phyloP scores from a whole-genome alignment of 2,113 vertebrate genomes.

The Proterorhinus semilunaris region DNA sequence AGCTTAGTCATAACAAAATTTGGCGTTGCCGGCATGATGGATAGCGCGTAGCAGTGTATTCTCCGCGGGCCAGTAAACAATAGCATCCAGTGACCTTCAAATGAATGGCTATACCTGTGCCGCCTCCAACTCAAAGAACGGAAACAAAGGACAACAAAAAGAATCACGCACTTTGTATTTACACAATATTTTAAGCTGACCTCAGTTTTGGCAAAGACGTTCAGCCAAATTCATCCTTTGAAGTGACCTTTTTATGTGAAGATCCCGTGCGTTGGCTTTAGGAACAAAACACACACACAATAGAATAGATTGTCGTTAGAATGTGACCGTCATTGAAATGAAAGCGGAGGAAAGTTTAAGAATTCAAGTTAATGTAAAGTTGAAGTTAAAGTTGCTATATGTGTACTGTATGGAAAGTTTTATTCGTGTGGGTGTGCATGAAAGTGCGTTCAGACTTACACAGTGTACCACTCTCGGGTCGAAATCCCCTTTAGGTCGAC shows the following conservation, averaged over 20 bases:
- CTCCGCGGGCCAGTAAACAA: constrained; percentile 40
- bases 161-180: constrained; percentile 18
- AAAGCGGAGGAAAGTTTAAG: no score
- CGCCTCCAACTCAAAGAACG: neutral
- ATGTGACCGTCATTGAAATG: no score
- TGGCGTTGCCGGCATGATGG: constrained; percentile 26
- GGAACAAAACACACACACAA: no score
- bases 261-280: no score
- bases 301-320: no score
- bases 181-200: constrained; percentile 15
- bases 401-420: no score
- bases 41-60: constrained; percentile 18
- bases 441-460: no score
- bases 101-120: constrained; percentile 6
- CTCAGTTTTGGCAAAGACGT: constrained; percentile 28
- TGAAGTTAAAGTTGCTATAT: no score
- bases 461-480: no score
- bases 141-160: constrained; percentile 13
- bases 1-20: constrained; percentile 7
- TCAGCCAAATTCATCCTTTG: constrained; percentile 11
- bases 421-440: no score
- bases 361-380: no score
- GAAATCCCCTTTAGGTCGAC: no score
- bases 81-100: constrained; percentile 26
- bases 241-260: constrained; percentile 15